A percentile compares a stretch with the other conserved stretches of the same genome.
Evolutionary conservation across 2,888 invertebrate species (phyloP).

Genomic region (Stenichneumon culpator): DNA sequence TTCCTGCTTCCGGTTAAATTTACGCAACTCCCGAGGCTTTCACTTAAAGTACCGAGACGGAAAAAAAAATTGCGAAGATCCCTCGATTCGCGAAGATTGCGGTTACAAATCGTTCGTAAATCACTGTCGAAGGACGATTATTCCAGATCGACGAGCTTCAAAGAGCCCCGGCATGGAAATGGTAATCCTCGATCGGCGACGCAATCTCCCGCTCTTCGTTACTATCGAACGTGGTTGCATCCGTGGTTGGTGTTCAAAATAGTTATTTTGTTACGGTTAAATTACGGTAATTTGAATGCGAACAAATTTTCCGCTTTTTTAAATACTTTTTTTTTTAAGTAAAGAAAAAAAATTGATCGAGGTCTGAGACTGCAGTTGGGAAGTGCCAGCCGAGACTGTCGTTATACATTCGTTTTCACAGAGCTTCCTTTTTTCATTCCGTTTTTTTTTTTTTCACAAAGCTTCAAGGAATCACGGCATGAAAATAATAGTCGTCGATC

Average conservation of each 20-base stretch:
- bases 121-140: background rate
- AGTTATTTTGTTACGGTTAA: too few relatives aligned
- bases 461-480: background rate
- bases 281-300: background rate
- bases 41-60: constrained; percentile 59
- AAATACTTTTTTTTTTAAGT: too few relatives aligned
- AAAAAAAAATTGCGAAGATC: constrained; percentile 10
- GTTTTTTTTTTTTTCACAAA: background rate
- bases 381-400: background rate
- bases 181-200: background rate
- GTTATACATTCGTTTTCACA: background rate
- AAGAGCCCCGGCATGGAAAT: background rate
- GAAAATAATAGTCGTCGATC: background rate
- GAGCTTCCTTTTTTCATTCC: background rate
- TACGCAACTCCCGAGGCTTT: constrained; percentile 69
- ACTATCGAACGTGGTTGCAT: background rate
- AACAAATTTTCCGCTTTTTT: background rate
- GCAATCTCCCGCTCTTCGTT: background rate
- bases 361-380: background rate
- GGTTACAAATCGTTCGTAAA: background rate
- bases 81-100: constrained; percentile 17
- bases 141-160: background rate
- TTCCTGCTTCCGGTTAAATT: constrained; percentile 67
- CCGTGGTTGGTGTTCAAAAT: background rate
- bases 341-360: background rate